Conservation (phyloP, 1,140 invertebrate species). For the Diprion similis region DNA sequence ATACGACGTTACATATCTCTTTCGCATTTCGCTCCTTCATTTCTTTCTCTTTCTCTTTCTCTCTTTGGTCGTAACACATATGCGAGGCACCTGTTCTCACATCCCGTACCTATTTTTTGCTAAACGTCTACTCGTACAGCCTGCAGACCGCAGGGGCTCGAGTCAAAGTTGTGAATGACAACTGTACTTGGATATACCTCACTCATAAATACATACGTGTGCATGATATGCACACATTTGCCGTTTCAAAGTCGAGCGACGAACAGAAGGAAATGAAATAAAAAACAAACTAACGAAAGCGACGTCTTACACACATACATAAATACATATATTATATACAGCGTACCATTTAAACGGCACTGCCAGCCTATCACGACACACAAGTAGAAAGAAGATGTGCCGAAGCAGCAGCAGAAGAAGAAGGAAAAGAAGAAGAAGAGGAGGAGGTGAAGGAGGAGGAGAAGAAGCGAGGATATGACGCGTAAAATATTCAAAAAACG, state of each 20-base stretch:
- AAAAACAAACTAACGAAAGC: background rate
- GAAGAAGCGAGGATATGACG: no score
- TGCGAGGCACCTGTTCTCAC: conserved; percentile 44
- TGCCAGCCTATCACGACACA: no score
- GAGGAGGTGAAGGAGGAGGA: no score
- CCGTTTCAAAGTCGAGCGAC: background rate
- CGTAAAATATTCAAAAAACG: no score
- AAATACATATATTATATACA: background rate
- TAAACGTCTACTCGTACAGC: background rate
- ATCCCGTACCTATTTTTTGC: conserved; percentile 32
- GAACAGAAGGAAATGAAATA: conserved; percentile 10
- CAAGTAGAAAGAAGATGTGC: no score
- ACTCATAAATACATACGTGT: no score
- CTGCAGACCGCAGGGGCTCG: background rate
- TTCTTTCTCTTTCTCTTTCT: background rate
- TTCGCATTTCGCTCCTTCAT: background rate
- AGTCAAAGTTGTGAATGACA: conserved; percentile 6
- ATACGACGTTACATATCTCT: background rate
- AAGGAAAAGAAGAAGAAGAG: no score
- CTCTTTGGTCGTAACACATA: conserved; percentile 34
- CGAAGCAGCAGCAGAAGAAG: no score
- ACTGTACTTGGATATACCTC: background rate
- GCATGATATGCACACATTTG: no score
- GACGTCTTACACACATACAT: background rate
- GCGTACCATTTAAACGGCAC: no score